Conservation (phyloP, 2,888 invertebrate genomes). For the Epinotia ramella region DNA sequence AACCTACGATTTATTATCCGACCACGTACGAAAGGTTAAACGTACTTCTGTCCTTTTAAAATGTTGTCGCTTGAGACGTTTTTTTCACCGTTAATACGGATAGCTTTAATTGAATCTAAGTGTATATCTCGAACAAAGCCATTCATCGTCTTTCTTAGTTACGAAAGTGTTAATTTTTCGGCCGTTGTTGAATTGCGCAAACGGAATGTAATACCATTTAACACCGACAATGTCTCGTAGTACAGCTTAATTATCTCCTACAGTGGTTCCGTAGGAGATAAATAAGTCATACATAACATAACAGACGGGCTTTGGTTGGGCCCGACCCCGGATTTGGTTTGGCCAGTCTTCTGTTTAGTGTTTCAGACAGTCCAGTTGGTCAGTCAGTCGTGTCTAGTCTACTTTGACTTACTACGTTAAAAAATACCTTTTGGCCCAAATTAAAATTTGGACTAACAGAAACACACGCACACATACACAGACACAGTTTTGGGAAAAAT, state of each 20-base stretch:
- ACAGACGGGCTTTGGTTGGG: neutral
- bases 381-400: too few species aligned
- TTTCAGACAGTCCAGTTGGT: too few species aligned
- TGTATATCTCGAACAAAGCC: conserved; percentile 21
- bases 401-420: too few species aligned
- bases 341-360: too few species aligned
- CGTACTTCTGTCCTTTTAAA: neutral
- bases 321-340: neutral
- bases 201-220: conserved; percentile 26
- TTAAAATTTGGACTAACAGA: too few species aligned
- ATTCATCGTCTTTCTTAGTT: conserved; percentile 35
- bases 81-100: neutral
- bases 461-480: too few species aligned
- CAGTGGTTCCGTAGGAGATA: conserved; percentile 2
- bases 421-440: too few species aligned
- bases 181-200: conserved; percentile 37
- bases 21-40: neutral
- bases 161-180: conserved; percentile 41
- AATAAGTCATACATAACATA: too few species aligned
- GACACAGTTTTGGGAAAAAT: too few species aligned
- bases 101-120: conserved; percentile 21
- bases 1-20: too few species aligned
- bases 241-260: neutral
- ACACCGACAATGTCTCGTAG: neutral
- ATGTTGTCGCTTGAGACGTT: neutral